Conservation (phyloP, 2,888 invertebrate genomes). For the Pemphredon lugubris region DNA sequence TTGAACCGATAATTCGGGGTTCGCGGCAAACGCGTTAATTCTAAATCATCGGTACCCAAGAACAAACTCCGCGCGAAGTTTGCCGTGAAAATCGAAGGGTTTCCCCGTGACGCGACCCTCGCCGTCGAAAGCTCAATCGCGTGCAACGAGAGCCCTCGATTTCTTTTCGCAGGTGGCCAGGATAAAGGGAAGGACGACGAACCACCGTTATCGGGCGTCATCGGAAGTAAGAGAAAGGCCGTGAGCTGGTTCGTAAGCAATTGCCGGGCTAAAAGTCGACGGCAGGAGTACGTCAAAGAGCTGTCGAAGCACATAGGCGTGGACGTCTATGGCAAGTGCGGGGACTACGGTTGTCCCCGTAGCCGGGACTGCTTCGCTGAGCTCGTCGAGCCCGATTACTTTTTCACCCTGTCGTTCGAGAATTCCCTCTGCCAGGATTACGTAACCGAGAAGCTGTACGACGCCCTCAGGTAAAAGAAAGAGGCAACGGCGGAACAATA, state of each 20-base stretch:
- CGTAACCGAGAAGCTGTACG: conserved; percentile 86
- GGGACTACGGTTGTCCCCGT: conserved; percentile 81
- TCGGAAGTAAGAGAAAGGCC: conserved; percentile 80
- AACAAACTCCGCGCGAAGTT: too few species aligned
- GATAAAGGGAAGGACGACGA: neutral
- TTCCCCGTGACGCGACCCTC: too few species aligned
- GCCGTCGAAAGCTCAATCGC: neutral
- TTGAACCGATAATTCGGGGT: too few species aligned
- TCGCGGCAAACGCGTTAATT: too few species aligned
- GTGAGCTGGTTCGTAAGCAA: conserved; percentile 84
- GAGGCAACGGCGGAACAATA: too few species aligned
- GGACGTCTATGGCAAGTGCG: conserved; percentile 86
- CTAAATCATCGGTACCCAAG: too few species aligned
- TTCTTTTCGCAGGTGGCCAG: too few species aligned
- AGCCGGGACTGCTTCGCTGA: conserved; percentile 73
- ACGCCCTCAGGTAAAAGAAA: conserved; percentile 82
- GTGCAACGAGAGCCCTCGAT: neutral
- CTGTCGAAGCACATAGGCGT: conserved; percentile 83
- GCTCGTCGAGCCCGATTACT: conserved; percentile 83
- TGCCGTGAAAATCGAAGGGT: too few species aligned
- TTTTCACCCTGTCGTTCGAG: conserved; percentile 88
- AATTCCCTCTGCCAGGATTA: conserved; percentile 87
- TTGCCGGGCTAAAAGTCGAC: conserved; percentile 81
- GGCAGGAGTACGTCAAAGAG: conserved; percentile 81
- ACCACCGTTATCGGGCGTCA: conserved; percentile 9